phyloP scores from a whole-genome alignment of 2,888 invertebrate species.

The Apodemia zela region DNA sequence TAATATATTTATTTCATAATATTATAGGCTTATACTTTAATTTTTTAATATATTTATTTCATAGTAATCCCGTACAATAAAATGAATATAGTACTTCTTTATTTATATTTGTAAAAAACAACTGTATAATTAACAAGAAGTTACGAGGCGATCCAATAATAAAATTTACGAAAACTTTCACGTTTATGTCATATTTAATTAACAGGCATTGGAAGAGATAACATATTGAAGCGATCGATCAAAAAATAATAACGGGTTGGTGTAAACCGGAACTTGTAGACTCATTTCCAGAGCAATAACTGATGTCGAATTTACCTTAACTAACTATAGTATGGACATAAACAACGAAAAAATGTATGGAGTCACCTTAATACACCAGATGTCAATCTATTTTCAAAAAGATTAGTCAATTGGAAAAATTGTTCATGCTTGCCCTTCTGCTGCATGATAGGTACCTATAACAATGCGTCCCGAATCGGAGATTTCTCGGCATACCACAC shows the following conservation, averaged over 20 bases:
- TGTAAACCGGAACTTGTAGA: background rate
- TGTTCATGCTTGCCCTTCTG: background rate
- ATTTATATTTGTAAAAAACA: no score
- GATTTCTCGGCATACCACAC: slow-evolving; percentile 60
- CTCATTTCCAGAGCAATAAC: background rate
- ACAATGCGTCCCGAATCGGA: slow-evolving; percentile 58
- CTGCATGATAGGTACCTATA: background rate
- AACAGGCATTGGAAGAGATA: background rate
- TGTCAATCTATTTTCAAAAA: background rate
- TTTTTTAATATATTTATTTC: no score
- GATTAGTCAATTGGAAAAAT: no score
- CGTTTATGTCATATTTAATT: slow-evolving; percentile 3
- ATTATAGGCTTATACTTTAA: no score
- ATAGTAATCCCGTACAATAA: no score
- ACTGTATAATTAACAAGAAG: no score
- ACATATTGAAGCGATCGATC: background rate
- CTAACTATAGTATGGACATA: background rate
- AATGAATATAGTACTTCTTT: no score
- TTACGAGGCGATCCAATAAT: background rate
- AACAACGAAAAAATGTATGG: background rate
- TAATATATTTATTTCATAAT: no score
- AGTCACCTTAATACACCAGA: background rate
- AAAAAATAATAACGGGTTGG: background rate
- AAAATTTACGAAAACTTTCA: background rate
- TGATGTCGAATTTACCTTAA: background rate